phyloP scores from a whole-genome alignment of 2,888 invertebrate genomes.

The Pristionchus arcanus region DNA sequence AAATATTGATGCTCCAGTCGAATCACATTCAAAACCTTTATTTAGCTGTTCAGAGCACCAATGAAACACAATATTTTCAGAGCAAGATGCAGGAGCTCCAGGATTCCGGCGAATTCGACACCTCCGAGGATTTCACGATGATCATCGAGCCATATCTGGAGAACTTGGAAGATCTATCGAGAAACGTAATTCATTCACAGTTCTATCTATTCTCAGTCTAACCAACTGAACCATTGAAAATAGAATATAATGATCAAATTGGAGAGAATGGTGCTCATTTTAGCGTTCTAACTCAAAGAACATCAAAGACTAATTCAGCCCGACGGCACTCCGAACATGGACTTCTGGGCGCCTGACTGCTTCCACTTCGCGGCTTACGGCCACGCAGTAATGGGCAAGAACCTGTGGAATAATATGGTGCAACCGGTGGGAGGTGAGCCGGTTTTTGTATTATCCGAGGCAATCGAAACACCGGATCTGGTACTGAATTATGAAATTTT shows the following conservation, averaged over 20 bases:
- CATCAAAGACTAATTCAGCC: not conserved
- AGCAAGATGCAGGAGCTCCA: constrained; percentile 18
- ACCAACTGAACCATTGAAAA: too few species aligned
- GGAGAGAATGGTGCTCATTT: not conserved
- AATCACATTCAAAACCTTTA: too few species aligned
- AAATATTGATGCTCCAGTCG: too few species aligned
- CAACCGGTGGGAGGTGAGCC: constrained; percentile 53
- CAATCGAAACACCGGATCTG: too few species aligned
- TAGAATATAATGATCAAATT: not conserved
- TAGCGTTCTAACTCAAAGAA: too few species aligned
- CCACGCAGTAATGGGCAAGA: constrained; percentile 65
- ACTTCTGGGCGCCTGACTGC: constrained; percentile 73
- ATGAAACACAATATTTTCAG: not conserved
- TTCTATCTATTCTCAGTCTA: not conserved
- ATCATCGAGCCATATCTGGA: constrained; percentile 72
- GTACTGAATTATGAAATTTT: too few species aligned
- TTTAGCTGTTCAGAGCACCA: too few species aligned
- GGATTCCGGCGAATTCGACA: constrained; percentile 33
- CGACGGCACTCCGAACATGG: constrained; percentile 47
- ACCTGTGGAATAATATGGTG: constrained; percentile 66
- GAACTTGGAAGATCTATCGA: not conserved
- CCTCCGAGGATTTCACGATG: constrained; percentile 70
- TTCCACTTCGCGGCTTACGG: constrained; percentile 68
- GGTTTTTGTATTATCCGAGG: too few species aligned
- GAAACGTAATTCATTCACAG: not conserved